Evolutionary conservation across 2,113 vertebrate genomes (phyloP), one percentile per base, ranked within the genome.

Genomic region (western clawed frog (Xenopus tropicalis)): DNA sequence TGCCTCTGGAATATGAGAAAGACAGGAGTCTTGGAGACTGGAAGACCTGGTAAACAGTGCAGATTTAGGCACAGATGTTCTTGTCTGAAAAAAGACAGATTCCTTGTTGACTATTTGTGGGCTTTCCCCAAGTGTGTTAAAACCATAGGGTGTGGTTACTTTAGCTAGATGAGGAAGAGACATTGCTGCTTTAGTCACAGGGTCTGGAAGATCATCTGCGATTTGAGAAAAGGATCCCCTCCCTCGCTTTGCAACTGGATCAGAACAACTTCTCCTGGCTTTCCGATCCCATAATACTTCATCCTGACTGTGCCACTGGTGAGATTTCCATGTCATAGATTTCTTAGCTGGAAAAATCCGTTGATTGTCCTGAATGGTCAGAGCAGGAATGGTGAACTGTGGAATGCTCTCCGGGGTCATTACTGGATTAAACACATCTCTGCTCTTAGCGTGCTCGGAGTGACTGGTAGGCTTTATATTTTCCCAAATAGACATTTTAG

Each of bases 81-180:
- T 43, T 0, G 14, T 23, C 54, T 80, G 81, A 1, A 84, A 90
- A 73, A 94, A 90, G 14, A 92, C 79, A 0, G 74, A 87, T 84
- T 94, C 93, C 59, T 94, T 89, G 0, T 68, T 69, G 11, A 79
- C 86, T 83, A 93, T 89, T 72, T 91, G 90, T 0, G 91, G 90
- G 67, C 88, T 94, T 70, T 90, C 82, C n/a, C 86, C 86, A 68
- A 91, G 77, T 19, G 86, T 88, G 77, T 83, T 14, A 57, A 93
- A 93, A 68, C 90, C 88, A 0, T 91, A 91, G 0, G 87, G 86
- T 0, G 83, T 87, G 79, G 85, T 88, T 78, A 93, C 82, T 61
- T 77, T 89, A 71, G 85, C 69, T 3, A 94, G 77, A 21, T 93
- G 92, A 2, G 85, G 79, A 59, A 90, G 80, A 66, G 91, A 91